Evolutionary conservation across 2,797 vertebrate species (phyloP), one percentile per base, ranked within the genome.

Genomic region (Buceros bicornis): DNA sequence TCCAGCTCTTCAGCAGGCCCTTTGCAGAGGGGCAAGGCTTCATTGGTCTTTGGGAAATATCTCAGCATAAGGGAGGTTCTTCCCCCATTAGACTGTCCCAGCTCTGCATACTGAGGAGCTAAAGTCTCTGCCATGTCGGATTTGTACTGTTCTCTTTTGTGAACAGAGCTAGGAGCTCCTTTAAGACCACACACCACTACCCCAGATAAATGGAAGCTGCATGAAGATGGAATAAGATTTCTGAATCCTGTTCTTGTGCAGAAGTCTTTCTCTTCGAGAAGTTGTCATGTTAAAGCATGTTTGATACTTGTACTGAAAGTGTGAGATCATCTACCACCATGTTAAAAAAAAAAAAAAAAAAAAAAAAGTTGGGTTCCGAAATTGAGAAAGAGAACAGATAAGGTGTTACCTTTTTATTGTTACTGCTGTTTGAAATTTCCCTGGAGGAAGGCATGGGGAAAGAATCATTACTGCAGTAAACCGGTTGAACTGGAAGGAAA

Each of bases 401-500:
- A 96, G 67, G n/a, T 47, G 54, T 58, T 86, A 66, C 37, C 20
- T 74, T 85, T 80, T 81, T 72, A 82, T 84, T 85, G 45, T 60
- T 77, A 8, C 62, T 87, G 56, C 64, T 76, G 79, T 47, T 91
- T 40, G 45, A 96, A 67, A 91, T 84, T 95, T 89, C 89, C 83
- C 93, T 89, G 90, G 35, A 85, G 97, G 86, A 61, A 81, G 66
- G 28, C 17, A 45, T 33, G 79, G 89, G 12, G 95, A 93, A 92
- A 66, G 77, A 93, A 45, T 84, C 82, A 80, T 91, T 95, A 53
- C 70, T 5, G 4, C 51, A 67, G 57, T 61, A 91, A 97, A 97
- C 96, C 60, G 56, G 97, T 96, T 89, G 76, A 97, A 92, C 97
- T 72, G 95, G 97, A 97, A 97, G 89, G 79, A 64, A 82, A 76